These are phyloP conservation scores for Tenrec ecaudatus DNA, from an alignment of 2,113 vertebrate species.

Conservation along the genomic window DNA sequence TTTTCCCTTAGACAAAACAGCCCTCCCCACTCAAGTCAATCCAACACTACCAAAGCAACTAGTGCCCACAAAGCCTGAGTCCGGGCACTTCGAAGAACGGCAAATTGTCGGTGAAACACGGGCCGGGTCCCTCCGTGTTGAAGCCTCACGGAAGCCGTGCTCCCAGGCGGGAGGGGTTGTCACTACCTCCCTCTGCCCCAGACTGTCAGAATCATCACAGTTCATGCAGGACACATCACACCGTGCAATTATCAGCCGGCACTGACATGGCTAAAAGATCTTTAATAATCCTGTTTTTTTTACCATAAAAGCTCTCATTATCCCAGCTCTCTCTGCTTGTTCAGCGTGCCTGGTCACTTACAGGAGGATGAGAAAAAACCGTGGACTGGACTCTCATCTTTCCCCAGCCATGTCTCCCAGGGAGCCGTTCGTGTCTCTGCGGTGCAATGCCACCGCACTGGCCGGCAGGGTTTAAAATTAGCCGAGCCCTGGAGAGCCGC, in stretches of 20 bases:
- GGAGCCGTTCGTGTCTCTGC: slow-evolving; percentile 64
- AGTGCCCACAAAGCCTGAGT: not conserved
- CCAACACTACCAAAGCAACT: not conserved
- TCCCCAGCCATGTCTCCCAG: slow-evolving; percentile 70
- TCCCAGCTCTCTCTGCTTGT: slow-evolving; percentile 73
- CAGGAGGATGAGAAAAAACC: slow-evolving; percentile 69
- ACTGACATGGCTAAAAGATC: slow-evolving; percentile 44
- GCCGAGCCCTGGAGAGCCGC: slow-evolving; percentile 65
- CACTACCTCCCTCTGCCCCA: not conserved
- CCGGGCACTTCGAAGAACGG: not conserved
- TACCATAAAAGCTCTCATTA: slow-evolving; percentile 79
- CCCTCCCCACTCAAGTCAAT: not conserved
- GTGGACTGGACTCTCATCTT: slow-evolving; percentile 73
- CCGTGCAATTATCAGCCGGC: slow-evolving; percentile 61
- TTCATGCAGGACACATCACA: slow-evolving; percentile 72
- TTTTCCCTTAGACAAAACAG: slow-evolving; percentile 49
- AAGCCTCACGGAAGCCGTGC: not conserved
- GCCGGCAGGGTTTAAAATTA: slow-evolving; percentile 77
- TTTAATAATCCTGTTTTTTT: slow-evolving; percentile 76
- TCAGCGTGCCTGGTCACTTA: slow-evolving; percentile 78
- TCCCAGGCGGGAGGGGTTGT: slow-evolving; percentile 33
- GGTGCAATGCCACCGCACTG: slow-evolving; percentile 54
- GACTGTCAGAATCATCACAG: slow-evolving; percentile 43
- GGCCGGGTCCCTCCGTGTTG: slow-evolving; percentile 11
- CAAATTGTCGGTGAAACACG: not conserved